Base-by-base conservation (phyloP, 2,797 vertebrate genomes). In the Rachycentron canadum region DNA sequence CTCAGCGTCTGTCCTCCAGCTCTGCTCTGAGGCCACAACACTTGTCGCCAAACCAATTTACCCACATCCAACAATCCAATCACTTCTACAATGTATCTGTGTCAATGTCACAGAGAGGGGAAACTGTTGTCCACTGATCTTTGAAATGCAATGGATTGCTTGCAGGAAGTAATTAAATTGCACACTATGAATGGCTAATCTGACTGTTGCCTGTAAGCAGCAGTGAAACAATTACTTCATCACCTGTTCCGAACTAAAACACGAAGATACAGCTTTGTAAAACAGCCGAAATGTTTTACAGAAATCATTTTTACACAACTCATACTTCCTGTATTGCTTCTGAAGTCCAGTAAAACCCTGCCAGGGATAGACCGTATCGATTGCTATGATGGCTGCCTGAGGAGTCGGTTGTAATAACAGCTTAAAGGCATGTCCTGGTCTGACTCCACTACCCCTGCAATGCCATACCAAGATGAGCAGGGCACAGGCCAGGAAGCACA, bases 1-100 rank as follows among this genome's bases (percentile, higher is more conserved):
- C 80, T 71, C 77, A 81, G 76, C 26, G 36, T 57, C 63, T 69
- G 73, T 87, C 88, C 89, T 83, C 84, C 77, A 79, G 89, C 84
- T 76, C 50, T 32, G 81, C 86, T 85, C 62, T 36, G 55, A 79
- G 76, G 72, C 79, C 66, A 67, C 78, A 79, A 83, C 73, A 76
- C 73, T 78, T 30, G 19, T 68, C 81, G 85, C 74, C 82, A 89
- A 89, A 88, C 81, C 84, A 86, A 87, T 90, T 89, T 89, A 88
- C 23, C 81, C 83, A 81, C 76, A 86, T 77, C 66, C 73, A 83
- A 74, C 87, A 92, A 93, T 93, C 80, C 76, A 92, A 91, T 93
- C 90, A 86, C 77, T 72, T 73, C 78, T 61, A 76, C 78, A 78
- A 89, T 93, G 83, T 86, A 83, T 93, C 90, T 79, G 78, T 81